Percentiles rank a stretch among this genome's conserved stretches.
Evolutionary conservation across 2,888 invertebrate genomes (phyloP).

Genomic region (Agapetus fuscipes): DNA sequence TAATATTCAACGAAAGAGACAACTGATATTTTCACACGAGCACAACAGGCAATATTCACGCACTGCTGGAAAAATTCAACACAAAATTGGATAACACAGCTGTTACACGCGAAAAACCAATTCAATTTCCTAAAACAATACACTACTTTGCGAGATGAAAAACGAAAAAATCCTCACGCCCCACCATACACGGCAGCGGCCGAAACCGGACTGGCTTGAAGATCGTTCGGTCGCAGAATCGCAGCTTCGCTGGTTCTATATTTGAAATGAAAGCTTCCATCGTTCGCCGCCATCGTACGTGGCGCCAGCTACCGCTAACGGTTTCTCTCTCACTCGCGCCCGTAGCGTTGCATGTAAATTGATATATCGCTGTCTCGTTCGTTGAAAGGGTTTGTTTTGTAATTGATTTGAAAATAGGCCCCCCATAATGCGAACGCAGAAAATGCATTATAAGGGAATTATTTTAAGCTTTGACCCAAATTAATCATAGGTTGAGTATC

Average conservation of each 20-base stretch:
- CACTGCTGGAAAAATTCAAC: too few species aligned
- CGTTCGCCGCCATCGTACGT: constrained; percentile 3
- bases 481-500: background rate
- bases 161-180: background rate
- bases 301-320: constrained; percentile 15
- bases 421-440: constrained; percentile 7
- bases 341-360: background rate
- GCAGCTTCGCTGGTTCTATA: constrained; percentile 12
- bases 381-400: constrained; percentile 7
- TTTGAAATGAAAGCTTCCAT: constrained; percentile 16
- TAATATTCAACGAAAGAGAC: too few species aligned
- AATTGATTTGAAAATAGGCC: constrained; percentile 16
- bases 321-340: constrained; percentile 8
- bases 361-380: constrained; percentile 7
- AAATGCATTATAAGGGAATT: constrained; percentile 7
- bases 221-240: constrained; percentile 7
- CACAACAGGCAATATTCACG: too few species aligned
- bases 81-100: too few species aligned
- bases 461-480: constrained; percentile 3
- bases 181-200: constrained; percentile 6
- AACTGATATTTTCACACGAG: too few species aligned
- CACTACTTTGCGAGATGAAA: constrained; percentile 5
- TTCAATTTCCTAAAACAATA: too few species aligned
- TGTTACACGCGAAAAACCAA: too few species aligned
- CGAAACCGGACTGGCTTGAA: constrained; percentile 17